Base-by-base conservation (phyloP, 1,140 invertebrate species). In the Drosophila parvula region DNA sequence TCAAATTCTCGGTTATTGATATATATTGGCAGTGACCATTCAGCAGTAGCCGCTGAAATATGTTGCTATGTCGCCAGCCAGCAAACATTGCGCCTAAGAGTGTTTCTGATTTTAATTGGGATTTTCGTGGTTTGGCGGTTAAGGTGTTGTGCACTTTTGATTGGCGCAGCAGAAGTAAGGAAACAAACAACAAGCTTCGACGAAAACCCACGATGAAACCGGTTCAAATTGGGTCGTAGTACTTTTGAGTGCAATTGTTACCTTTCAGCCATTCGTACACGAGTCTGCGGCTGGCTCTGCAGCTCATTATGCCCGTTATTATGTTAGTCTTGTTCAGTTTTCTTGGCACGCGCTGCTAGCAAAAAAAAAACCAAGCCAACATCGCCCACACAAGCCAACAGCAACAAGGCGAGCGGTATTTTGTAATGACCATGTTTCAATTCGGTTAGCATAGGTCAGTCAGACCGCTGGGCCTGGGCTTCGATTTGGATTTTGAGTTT, bases 211-310 rank as follows among this genome's bases (percentile, higher is more conserved):
- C 70, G 60, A 65, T 40, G 59, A 78, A 89, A 89, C 84, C 84
- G 84, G 84, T 89, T 89, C 69, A 80, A 89, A 84, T 84, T 89
- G 85, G 84, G 84, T 89, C 84, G 84, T 89, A 89, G 84, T 89
- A 89, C 84, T 81, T 84, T 90, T 89, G 85, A 89, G 84, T 89
- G 84, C 84, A 89, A 89, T 89, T 84, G 84, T 89, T 89, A 90
- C 80, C 84, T 89, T 88, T 78, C 50, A 62, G 44, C 8, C 48
- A 65, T 45, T 70, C 51, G 53, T 65, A 71, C 65, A 50, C 65
- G 48, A 41, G 34, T 62, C 59, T 62, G 18, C 8, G 50, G 69
- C 70, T 74, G 63, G 40, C 70, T 79, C 48, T 68, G 63, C 55
- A 75, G 61, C 81, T 79, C 83, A 89, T 84, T 88, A 89, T 88